phyloP scores from a whole-genome alignment of 2,113 vertebrate genomes.

The Cyprinus carpio region DNA sequence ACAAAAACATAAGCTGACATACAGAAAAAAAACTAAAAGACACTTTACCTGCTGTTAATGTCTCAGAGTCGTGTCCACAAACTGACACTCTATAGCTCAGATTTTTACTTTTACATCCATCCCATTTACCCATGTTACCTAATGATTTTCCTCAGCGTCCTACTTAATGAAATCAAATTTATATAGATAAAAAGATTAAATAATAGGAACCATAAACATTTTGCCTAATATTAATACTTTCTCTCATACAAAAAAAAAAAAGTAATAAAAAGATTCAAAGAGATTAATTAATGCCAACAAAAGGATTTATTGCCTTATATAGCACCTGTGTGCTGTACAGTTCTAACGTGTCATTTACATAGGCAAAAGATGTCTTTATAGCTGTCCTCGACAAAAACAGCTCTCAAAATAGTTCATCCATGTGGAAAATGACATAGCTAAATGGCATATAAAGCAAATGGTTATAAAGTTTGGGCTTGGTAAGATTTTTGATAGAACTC shows the following conservation, averaged over 20 bases:
- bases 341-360: constrained; percentile 25
- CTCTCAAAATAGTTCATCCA: neutral
- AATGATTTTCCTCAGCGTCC: neutral
- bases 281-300: neutral
- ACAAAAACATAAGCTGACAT: constrained; percentile 40
- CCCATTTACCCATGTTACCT: neutral
- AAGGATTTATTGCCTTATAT: constrained; percentile 34
- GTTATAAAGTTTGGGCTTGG: neutral
- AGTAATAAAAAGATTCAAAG: neutral
- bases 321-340: constrained; percentile 23
- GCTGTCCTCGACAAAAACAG: neutral
- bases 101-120: neutral
- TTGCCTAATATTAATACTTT: neutral
- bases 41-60: constrained; percentile 39
- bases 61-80: neutral
- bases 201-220: neutral
- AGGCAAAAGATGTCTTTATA: neutral
- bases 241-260: neutral
- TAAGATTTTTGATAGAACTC: neutral
- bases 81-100: constrained; percentile 1
- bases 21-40: constrained; percentile 27
- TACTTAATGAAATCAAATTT: constrained; percentile 17
- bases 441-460: neutral
- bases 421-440: neutral
- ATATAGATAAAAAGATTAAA: neutral